Percentiles rank a stretch among this genome's conserved stretches.
Evolutionary conservation across 2,113 vertebrate species (phyloP).

Genomic region (Helogale parvula): DNA sequence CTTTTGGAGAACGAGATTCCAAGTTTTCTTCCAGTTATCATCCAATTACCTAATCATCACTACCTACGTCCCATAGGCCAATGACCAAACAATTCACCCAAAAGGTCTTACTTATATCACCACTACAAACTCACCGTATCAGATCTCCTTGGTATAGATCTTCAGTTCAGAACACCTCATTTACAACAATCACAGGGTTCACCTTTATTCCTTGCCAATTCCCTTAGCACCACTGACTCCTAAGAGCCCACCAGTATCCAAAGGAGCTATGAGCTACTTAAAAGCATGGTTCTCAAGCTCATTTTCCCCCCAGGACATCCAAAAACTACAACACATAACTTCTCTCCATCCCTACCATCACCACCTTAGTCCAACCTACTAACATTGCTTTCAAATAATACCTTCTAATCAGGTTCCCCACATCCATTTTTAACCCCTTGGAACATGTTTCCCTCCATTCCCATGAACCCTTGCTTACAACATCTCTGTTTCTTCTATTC

Average conservation of each 20-base stretch:
- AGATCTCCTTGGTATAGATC: background rate
- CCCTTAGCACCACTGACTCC: background rate
- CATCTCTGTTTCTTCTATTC: background rate
- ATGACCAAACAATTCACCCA: background rate
- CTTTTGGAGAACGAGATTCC: conserved; percentile 6
- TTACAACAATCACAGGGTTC: background rate
- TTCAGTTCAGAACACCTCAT: background rate
- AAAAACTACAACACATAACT: background rate
- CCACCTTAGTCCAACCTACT: background rate
- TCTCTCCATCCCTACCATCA: background rate
- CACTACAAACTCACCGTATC: background rate
- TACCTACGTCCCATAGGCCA: background rate
- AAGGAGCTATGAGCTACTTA: background rate
- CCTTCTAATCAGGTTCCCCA: background rate
- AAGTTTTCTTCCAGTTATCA: background rate
- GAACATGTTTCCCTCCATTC: conserved; percentile 8
- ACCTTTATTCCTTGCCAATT: background rate
- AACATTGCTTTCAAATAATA: conserved; percentile 21
- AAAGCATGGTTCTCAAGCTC: background rate
- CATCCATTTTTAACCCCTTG: background rate
- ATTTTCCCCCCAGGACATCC: background rate
- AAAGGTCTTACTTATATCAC: background rate
- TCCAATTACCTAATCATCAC: background rate
- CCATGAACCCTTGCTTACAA: background rate
- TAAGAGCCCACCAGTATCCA: background rate